Percentiles rank a stretch among this genome's conserved stretches.
Evolutionary conservation across 2,113 vertebrate genomes (phyloP).

Genomic region (Bos javanicus): DNA sequence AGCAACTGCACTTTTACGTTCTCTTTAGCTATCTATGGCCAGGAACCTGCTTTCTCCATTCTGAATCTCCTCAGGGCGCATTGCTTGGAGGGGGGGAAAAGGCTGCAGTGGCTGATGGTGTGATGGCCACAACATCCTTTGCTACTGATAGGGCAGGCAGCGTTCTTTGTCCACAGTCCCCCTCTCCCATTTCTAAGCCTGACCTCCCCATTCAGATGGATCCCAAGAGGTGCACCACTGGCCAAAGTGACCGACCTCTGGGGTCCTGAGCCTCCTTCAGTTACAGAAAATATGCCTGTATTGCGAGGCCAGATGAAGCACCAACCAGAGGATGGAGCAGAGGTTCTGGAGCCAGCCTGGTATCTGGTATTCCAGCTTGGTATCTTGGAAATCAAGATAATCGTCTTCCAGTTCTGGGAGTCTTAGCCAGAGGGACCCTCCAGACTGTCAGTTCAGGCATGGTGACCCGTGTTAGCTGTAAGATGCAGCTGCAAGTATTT

Average conservation of each 20-base stretch:
- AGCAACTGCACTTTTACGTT: background rate
- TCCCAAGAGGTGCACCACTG: background rate
- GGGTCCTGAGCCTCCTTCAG: background rate
- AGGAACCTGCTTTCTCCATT: background rate
- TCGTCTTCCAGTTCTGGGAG: background rate
- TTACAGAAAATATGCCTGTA: background rate
- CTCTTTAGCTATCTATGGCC: background rate
- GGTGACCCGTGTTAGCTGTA: background rate
- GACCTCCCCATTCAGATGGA: background rate
- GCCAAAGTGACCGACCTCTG: background rate
- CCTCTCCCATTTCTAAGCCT: background rate
- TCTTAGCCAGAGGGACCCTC: background rate
- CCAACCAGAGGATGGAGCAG: background rate
- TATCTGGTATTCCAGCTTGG: too few relatives aligned
- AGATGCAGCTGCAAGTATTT: background rate
- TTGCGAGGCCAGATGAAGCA: background rate
- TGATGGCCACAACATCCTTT: background rate
- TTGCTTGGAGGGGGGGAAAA: background rate
- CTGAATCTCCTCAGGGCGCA: background rate
- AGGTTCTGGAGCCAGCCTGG: background rate
- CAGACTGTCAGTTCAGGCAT: fast-evolving
- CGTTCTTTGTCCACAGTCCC: background rate
- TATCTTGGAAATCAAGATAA: background rate
- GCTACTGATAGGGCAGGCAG: background rate
- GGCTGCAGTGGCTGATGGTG: background rate